Base-by-base conservation (phyloP, 2,797 vertebrate genomes). In the Lutjanus campechanus region DNA sequence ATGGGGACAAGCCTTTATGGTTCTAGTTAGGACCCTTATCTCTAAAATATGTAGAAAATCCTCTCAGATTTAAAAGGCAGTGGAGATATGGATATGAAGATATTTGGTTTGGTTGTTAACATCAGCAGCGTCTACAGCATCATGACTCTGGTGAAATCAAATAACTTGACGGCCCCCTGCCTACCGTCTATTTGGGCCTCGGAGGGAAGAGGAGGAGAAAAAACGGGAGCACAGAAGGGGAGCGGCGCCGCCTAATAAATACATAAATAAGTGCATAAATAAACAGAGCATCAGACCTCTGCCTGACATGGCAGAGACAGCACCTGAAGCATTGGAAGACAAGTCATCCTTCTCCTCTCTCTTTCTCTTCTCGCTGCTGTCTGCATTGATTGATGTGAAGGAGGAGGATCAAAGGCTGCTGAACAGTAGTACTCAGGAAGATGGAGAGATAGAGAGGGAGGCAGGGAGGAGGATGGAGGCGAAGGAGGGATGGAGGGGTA, bases 221-320 rank as follows among this genome's bases (percentile, higher is more conserved):
- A 76, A 76, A 79, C 25, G 12, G 55, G 64, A 65, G 58, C 65
- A 63, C 60, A 69, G 65, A 79, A 75, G 72, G 76, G 73, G 74
- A 82, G 82, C 61, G 74, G 80, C 10, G 8, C 73, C 77, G 84
- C 76, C 83, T 88, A 93, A 94, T 92, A 95, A 94, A 95, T 92
- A 94, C 91, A 93, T 90, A 94, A 94, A 91, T 86, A 95, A 90
- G 88, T 86, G 80, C 82, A 91, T 93, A 88, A 93, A 94, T 94
- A 94, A 95, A 94, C 85, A 92, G 85, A 84, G 86, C 85, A 64
- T 89, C 83, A 91, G 84, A 90, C 85, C 77, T 84, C 58, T 73
- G 83, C 58, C 82, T 90, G 92, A 93, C 90, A 92, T 81, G 90
- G 84, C 83, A 78, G 87, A 95, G 89, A 93, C 86, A 84, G 86